Conservation (phyloP, 2,113 vertebrate genomes). For the Lampris megalopsis region DNA sequence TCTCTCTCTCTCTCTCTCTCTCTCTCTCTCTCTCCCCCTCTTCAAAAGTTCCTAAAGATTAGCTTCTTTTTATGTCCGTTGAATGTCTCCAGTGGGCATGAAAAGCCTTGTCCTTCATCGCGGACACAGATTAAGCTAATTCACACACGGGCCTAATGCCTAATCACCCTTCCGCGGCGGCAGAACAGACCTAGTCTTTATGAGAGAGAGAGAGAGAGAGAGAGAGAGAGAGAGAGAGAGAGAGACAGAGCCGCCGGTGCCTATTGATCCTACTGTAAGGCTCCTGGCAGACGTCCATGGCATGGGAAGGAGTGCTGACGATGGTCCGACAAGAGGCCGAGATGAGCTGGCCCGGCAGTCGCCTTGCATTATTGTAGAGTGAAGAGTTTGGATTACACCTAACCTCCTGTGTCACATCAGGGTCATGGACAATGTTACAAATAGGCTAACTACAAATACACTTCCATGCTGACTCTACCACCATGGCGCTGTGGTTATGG, state of each 20-base stretch:
- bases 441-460: background rate
- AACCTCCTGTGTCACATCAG: slow-evolving; percentile 32
- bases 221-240: slow-evolving; percentile 44
- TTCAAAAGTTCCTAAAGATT: slow-evolving; percentile 72
- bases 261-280: slow-evolving; percentile 72
- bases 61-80: slow-evolving; percentile 69
- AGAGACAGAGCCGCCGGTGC: slow-evolving; percentile 65
- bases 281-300: slow-evolving; percentile 73
- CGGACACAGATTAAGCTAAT: slow-evolving; percentile 80
- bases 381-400: slow-evolving; percentile 60
- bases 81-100: slow-evolving; percentile 71
- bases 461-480: too few relatives aligned
- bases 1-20: background rate
- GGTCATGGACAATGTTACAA: slow-evolving; percentile 38
- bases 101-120: slow-evolving; percentile 76
- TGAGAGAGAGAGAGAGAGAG: slow-evolving; percentile 42
- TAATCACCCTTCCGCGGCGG: slow-evolving; percentile 76
- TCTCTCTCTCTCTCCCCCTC: slow-evolving; percentile 10
- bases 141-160: slow-evolving; percentile 75
- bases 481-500: too few relatives aligned
- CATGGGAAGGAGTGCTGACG: slow-evolving; percentile 79
- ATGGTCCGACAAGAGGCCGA: slow-evolving; percentile 70
- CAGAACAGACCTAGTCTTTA: slow-evolving; percentile 73
- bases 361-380: slow-evolving; percentile 40
- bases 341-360: slow-evolving; percentile 62